A percentile compares a stretch with the other conserved stretches of the same genome.
phyloP scores from a whole-genome alignment of 2,888 invertebrate species.

The Hirudinaria manillensis region DNA sequence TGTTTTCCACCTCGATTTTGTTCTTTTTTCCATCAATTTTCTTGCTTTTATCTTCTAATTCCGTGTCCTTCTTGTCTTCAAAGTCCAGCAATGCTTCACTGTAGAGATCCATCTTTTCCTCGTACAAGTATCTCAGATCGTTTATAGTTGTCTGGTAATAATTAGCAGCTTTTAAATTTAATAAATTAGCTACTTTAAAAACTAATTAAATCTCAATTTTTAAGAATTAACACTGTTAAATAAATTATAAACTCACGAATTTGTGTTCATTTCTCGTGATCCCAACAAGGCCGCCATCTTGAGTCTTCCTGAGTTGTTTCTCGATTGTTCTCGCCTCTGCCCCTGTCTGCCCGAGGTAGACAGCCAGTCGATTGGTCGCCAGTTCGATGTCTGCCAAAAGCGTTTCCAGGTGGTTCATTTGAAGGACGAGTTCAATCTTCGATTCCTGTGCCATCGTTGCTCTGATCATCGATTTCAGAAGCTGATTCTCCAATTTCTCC shows the following conservation, averaged over 20 bases:
- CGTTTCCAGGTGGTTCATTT: conserved; percentile 20
- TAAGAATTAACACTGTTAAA: neutral
- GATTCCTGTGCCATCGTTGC: conserved; percentile 28
- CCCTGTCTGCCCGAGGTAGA: conserved; percentile 23
- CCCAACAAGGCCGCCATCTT: neutral
- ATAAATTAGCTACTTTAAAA: neutral
- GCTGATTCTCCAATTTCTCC: conserved; percentile 29
- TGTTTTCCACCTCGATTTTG: conserved; percentile 5
- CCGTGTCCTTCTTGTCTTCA: conserved; percentile 2
- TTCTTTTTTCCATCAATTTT: neutral
- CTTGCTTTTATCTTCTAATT: neutral
- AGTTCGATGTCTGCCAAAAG: conserved; percentile 26
- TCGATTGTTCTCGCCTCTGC: conserved; percentile 26
- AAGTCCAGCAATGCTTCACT: too few relatives aligned
- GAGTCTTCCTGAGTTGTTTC: conserved; percentile 18
- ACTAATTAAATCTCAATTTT: neutral
- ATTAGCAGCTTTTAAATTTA: neutral
- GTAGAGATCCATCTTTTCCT: too few relatives aligned
- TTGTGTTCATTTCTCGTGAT: neutral
- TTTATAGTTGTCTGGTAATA: too few relatives aligned
- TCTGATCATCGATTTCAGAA: conserved; percentile 28
- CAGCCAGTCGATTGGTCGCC: conserved; percentile 26
- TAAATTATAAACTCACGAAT: neutral
- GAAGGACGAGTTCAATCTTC: conserved; percentile 24
- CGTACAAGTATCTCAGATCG: too few relatives aligned